A percentile compares a stretch with the other conserved stretches of the same genome.
phyloP scores from a whole-genome alignment of 2,113 vertebrate genomes.

The Taxidea taxus region DNA sequence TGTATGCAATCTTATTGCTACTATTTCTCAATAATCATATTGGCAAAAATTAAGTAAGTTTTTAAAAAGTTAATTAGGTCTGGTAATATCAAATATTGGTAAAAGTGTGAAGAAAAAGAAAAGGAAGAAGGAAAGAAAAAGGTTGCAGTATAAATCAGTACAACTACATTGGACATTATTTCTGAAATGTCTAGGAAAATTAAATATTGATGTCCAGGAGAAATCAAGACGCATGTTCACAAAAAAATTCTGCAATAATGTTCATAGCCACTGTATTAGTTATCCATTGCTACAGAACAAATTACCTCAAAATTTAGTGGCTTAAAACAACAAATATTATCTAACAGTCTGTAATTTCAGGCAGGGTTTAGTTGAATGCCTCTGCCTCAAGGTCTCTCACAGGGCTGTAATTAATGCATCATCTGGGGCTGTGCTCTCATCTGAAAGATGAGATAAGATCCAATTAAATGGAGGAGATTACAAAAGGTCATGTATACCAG shows the following conservation, averaged over 20 bases:
- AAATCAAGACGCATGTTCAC: not conserved
- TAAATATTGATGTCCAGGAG: not conserved
- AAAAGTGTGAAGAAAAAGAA: not conserved
- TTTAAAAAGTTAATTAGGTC: not conserved
- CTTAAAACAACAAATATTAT: not conserved
- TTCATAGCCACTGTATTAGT: not conserved
- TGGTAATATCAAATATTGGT: not conserved
- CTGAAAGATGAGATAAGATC: too few species aligned
- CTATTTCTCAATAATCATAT: not conserved
- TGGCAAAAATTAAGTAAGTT: not conserved
- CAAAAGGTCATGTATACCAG: not conserved
- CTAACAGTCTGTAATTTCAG: not conserved
- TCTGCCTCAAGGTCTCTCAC: not conserved
- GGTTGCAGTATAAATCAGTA: not conserved
- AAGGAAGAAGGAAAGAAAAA: not conserved
- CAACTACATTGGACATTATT: not conserved
- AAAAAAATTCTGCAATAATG: not conserved
- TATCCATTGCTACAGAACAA: not conserved
- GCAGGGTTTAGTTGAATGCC: not conserved
- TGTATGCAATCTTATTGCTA: not conserved
- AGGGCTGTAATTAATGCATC: not conserved
- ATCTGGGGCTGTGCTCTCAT: not conserved
- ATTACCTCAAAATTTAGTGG: not conserved
- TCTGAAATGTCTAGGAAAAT: slow-evolving; percentile 4
- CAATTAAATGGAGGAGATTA: not conserved